Evolutionary conservation across 1,140 invertebrate genomes (phyloP), one percentile per base, ranked within the genome.

Genomic region (Leptopilina clavipes): DNA sequence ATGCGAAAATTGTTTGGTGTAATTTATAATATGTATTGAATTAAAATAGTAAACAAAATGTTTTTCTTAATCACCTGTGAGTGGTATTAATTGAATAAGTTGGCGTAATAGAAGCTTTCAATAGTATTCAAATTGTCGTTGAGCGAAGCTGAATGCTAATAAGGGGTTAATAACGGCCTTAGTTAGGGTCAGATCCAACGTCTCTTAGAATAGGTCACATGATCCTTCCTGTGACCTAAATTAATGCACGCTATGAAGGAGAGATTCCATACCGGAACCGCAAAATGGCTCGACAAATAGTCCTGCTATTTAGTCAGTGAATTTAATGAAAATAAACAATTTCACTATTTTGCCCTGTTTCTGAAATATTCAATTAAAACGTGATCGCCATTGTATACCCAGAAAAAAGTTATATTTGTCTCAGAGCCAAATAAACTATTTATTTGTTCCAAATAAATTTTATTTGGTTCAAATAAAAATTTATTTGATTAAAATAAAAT

Each of bases 51-150:
- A n/a, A n/a, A n/a, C n/a, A n/a, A n/a, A n/a, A n/a, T n/a, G n/a
- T n/a, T n/a, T n/a, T n/a, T n/a, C n/a, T n/a, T n/a, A n/a, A n/a
- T n/a, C n/a, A n/a, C n/a, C n/a, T n/a, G n/a, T n/a, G n/a, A n/a
- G n/a, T n/a, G n/a, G n/a, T n/a, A n/a, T n/a, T 52, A 17, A 52
- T 52, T 52, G n/a, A 52, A 52, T 17, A 52, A 52, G 5, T n/a
- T 17, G 7, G 17, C 17, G 8, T 17, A 52, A 52, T 52, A 52
- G 17, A 52, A 52, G 3, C 7, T 52, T 52, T 52, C 48, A 52
- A 52, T 52, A 52, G 48, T 52, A 52, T 52, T 52, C 48, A 52
- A 52, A 52, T 52, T 52, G 48, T 52, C 48, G 48, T 52, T 52
- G 48, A 52, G 48, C 14, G 7, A 7, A 52, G 6, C 48, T 52